Conservation (phyloP, 2,888 invertebrate genomes). For the Drosophila anomalata region DNA sequence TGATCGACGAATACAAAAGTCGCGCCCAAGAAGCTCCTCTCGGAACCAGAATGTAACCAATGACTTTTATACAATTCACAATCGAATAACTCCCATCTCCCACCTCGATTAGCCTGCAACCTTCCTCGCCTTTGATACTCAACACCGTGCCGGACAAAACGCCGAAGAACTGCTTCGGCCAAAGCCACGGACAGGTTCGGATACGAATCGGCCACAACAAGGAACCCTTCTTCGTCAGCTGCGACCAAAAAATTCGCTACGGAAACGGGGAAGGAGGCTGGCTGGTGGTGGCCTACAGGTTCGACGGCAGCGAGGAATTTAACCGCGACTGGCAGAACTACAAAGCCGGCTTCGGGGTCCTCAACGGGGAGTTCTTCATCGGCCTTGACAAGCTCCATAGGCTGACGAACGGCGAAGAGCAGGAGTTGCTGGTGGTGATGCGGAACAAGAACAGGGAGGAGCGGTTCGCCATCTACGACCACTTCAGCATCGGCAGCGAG, state of each 20-base stretch:
- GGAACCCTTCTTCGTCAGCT: constrained; percentile 60
- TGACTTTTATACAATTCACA: no score
- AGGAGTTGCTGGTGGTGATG: constrained; percentile 57
- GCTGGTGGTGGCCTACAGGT: constrained; percentile 61
- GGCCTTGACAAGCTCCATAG: constrained; percentile 62
- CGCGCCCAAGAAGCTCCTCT: constrained; percentile 10
- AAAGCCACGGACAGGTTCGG: constrained; percentile 57
- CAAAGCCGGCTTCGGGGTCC: constrained; percentile 59
- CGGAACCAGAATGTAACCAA: constrained; percentile 45
- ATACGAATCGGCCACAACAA: constrained; percentile 35
- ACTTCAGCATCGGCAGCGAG: constrained; percentile 60
- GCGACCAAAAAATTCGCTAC: constrained; percentile 50
- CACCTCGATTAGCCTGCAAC: not conserved
- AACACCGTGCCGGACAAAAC: constrained; percentile 2
- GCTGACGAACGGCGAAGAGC: constrained; percentile 43
- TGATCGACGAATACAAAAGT: constrained; percentile 52
- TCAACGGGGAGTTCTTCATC: constrained; percentile 64
- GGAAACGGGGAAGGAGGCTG: constrained; percentile 57
- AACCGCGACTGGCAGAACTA: constrained; percentile 55
- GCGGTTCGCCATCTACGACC: constrained; percentile 58
- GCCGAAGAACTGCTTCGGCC: constrained; percentile 54
- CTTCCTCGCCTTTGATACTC: not conserved
- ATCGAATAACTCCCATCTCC: not conserved
- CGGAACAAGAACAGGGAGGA: constrained; percentile 35
- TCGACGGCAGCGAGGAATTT: constrained; percentile 59